phyloP scores from a whole-genome alignment of 1,140 invertebrate species.

The Melitaea cinxia region DNA sequence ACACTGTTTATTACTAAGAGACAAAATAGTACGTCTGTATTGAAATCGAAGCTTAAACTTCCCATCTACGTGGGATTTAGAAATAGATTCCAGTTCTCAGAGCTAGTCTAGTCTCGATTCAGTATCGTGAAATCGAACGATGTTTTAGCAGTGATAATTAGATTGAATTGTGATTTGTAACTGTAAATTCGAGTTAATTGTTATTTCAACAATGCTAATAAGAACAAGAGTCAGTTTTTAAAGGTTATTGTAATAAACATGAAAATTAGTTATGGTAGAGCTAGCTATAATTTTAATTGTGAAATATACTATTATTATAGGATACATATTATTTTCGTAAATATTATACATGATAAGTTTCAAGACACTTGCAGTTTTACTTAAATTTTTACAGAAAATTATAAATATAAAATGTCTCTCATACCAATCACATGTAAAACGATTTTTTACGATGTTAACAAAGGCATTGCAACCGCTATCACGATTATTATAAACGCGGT shows the following conservation, averaged over 20 bases:
- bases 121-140: background rate
- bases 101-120: background rate
- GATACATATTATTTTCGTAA: no score
- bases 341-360: no score
- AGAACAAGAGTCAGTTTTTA: background rate
- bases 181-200: no score
- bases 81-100: background rate
- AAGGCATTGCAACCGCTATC: conserved; percentile 9
- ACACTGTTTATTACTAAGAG: conserved; percentile 26
- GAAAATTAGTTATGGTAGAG: no score
- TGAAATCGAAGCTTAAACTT: conserved; percentile 1
- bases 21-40: conserved; percentile 19
- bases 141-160: background rate
- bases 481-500: conserved; percentile 6
- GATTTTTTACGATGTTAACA: conserved; percentile 1
- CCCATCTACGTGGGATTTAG: background rate
- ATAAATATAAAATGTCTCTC: conserved; percentile 4
- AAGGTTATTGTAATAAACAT: no score
- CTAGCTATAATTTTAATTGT: no score
- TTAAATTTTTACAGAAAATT: background rate
- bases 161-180: no score
- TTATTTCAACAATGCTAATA: no score
- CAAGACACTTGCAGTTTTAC: no score
- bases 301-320: no score
- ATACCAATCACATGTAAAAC: background rate